A percentile compares a stretch with the other conserved stretches of the same genome.
Conservation (phyloP, 2,888 invertebrate genomes). For the Chydorus sphaericus region DNA sequence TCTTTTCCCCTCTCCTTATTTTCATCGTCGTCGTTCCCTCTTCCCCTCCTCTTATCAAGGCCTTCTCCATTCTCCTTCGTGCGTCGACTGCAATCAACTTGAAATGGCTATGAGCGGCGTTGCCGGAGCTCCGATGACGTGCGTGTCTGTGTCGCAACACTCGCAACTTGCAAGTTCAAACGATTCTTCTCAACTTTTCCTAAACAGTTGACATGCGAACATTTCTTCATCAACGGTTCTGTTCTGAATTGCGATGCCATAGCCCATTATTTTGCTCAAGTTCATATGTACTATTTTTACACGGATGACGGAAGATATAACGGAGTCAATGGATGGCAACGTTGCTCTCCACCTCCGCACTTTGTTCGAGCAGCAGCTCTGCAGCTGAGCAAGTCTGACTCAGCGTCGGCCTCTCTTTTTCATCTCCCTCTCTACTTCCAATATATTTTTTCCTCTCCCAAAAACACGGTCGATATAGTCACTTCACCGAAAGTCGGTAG, state of each 20-base stretch:
- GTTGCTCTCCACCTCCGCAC: background rate
- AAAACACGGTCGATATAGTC: constrained; percentile 5
- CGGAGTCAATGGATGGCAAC: constrained; percentile 4
- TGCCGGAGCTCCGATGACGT: no score
- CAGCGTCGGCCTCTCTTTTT: constrained; percentile 5
- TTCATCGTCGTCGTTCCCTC: background rate
- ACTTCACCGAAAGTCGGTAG: background rate
- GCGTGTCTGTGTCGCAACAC: no score
- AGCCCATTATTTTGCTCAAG: no score
- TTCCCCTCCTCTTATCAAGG: constrained; percentile 4
- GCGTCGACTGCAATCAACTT: constrained; percentile 2
- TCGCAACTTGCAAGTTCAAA: no score
- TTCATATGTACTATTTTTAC: no score
- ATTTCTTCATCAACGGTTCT: no score
- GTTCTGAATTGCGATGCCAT: no score
- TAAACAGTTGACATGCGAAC: no score
- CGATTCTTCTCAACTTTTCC: no score
- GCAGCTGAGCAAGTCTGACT: constrained; percentile 11
- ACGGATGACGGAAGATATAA: no score
- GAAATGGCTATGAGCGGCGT: no score
- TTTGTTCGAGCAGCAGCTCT: background rate
- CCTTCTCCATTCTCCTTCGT: constrained; percentile 5
- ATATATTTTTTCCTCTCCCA: background rate
- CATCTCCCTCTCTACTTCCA: background rate
- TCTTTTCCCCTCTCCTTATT: background rate